These are phyloP conservation scores for Sebastes aleutianus DNA, from an alignment of 2,797 vertebrate species.

Conservation along the genomic window DNA sequence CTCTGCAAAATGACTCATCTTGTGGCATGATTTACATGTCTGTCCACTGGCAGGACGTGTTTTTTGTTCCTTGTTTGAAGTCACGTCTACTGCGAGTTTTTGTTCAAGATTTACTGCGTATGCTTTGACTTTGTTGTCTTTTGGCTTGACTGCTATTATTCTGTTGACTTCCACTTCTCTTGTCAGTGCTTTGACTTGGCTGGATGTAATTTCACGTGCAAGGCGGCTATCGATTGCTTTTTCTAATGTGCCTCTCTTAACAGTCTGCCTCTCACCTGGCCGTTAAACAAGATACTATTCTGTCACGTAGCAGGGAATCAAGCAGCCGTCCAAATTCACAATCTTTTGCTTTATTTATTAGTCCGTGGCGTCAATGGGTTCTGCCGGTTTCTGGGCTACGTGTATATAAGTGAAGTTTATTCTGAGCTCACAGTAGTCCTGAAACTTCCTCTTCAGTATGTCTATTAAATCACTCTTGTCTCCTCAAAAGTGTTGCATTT, in stretches of 20 bases:
- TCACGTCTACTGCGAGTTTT: background rate
- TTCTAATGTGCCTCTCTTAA: constrained; percentile 6
- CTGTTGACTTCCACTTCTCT: constrained; percentile 4
- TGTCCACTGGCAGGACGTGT: background rate
- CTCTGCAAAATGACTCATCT: constrained; percentile 8
- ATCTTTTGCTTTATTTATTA: constrained; percentile 16
- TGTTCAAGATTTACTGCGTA: background rate
- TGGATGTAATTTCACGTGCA: constrained; percentile 17
- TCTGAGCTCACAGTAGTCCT: background rate
- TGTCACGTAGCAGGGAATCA: background rate
- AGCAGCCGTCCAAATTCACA: background rate
- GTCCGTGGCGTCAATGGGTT: background rate
- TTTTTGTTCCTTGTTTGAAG: background rate
- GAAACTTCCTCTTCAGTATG: background rate
- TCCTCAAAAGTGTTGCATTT: background rate
- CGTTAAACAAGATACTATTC: constrained; percentile 9
- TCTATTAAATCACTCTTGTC: background rate
- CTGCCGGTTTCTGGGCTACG: background rate
- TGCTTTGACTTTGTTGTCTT: background rate
- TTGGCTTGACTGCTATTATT: background rate
- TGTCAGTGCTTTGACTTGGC: constrained; percentile 9
- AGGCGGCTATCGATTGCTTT: background rate
- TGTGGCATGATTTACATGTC: background rate
- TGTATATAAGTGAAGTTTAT: background rate
- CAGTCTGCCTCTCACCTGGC: constrained; percentile 19